Base-by-base conservation (phyloP, 2,888 invertebrate species). In the Macrophya alboannulata region DNA sequence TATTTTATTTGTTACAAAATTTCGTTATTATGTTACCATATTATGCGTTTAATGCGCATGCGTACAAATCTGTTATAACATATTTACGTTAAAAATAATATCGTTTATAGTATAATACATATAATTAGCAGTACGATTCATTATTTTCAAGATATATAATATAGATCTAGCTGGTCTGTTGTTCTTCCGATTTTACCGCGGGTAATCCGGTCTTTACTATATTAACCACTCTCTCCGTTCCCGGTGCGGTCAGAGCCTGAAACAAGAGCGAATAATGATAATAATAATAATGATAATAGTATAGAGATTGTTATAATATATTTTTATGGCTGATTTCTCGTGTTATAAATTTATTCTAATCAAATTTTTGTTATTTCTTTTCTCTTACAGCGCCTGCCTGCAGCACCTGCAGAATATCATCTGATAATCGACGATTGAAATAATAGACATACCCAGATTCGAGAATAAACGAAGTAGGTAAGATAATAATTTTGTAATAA, bases 121-220 rank as follows among this genome's bases (percentile, higher is more conserved):
- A 31, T 3, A 31, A 31, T 31, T 31, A 40, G 48, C 5, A n/a
- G 40, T 72, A 45, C 21, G 25, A 62, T 21, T 4, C 4, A 62
- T 62, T 62, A 3, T 8, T 25, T 4, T 25, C 62, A 3, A 3
- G 31, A 31, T 31, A 31, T n/a, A n/a, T n/a, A 4, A 21, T 15
- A 17, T 17, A 9, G 9, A 9, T 2, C 15, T 77, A 77, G 77
- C 77, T 77, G 45, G n/a, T 68, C 8, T 85, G 37, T 40, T 81
- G 51, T 48, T 89, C 88, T 55, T 88, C 77, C 85, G 88, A 88
- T 84, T 91, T 89, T 25, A 89, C 90, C 5, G 92, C 89, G 4
- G 92, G 92, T 85, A 90, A 87, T 21, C 92, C 92, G 51, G 92
- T 93, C 89, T 91, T 92, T 4, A 92, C 89, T 55, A 93, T 91